Conservation (phyloP, 2,797 vertebrate genomes). For the Micrastur ruficollis region DNA sequence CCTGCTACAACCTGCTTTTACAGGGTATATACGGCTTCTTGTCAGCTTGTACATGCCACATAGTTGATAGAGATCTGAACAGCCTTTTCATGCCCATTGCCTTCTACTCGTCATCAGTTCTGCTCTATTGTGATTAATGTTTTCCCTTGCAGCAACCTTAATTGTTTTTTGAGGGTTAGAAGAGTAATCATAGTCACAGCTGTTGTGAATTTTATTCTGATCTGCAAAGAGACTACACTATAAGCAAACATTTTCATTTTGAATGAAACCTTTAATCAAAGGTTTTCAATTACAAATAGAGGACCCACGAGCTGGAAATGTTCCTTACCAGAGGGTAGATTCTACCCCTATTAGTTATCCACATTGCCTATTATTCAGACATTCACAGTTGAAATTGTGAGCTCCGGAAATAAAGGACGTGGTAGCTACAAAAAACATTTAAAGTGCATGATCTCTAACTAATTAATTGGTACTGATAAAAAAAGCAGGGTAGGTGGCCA, state of each 20-base stretch:
- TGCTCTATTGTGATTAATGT: background rate
- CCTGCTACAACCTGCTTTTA: background rate
- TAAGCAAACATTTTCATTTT: background rate
- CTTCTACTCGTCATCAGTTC: background rate
- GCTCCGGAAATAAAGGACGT: background rate
- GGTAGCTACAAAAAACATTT: background rate
- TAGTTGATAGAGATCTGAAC: background rate
- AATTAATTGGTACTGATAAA: background rate
- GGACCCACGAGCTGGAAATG: background rate
- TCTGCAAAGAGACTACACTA: background rate
- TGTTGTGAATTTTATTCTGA: background rate
- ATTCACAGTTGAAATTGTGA: background rate
- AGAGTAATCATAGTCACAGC: background rate
- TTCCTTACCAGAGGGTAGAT: background rate
- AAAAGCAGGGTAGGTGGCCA: background rate
- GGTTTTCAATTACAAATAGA: background rate
- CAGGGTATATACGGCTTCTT: background rate
- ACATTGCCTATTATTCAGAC: background rate
- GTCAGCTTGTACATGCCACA: background rate
- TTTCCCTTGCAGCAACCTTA: slow-evolving; percentile 18
- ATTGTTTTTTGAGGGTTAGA: slow-evolving; percentile 11
- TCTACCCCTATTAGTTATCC: background rate
- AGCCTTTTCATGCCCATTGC: background rate
- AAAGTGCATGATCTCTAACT: background rate
- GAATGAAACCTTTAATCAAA: background rate